Evolutionary conservation across 2,888 invertebrate genomes (phyloP).

Genomic region (Argynnis bischoffii): DNA sequence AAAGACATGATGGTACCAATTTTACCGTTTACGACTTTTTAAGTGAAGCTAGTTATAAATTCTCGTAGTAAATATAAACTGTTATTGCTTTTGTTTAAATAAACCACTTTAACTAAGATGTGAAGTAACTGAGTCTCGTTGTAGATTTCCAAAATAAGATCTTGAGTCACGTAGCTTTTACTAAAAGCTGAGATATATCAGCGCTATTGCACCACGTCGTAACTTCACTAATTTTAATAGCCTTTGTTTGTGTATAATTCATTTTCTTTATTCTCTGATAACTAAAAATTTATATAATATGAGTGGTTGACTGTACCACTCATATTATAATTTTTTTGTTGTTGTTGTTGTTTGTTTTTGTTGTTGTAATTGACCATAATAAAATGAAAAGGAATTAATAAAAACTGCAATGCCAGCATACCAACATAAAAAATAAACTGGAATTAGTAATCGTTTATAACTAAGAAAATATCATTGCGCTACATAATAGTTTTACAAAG

Average conservation of each 20-base stretch:
- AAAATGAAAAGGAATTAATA: too few species aligned
- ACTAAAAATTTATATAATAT: too few species aligned
- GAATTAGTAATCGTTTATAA: too few species aligned
- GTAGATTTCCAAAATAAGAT: conserved; percentile 29
- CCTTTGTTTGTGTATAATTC: conserved; percentile 8
- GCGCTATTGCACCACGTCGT: conserved; percentile 17
- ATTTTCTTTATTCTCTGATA: too few species aligned
- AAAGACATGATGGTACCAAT: not conserved
- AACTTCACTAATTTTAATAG: conserved; percentile 12
- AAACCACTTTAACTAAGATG: conserved; percentile 16
- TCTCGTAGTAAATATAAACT: conserved; percentile 1
- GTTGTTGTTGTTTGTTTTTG: too few species aligned
- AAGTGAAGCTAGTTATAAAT: conserved; percentile 12
- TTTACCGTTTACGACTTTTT: conserved; percentile 15
- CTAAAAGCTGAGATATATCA: conserved; percentile 19
- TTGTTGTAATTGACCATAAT: too few species aligned
- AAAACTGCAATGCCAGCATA: too few species aligned
- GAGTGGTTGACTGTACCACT: too few species aligned
- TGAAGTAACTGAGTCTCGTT: conserved; percentile 20
- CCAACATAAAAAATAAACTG: too few species aligned
- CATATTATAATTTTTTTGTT: too few species aligned
- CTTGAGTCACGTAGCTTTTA: conserved; percentile 32
- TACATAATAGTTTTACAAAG: too few species aligned
- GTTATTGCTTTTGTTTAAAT: conserved; percentile 22
- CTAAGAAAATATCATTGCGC: too few species aligned